A percentile compares a stretch with the other conserved stretches of the same genome.
These are phyloP conservation scores for Hydrophis major DNA, from an alignment of 2,797 vertebrate genomes.

Conservation along the genomic window DNA sequence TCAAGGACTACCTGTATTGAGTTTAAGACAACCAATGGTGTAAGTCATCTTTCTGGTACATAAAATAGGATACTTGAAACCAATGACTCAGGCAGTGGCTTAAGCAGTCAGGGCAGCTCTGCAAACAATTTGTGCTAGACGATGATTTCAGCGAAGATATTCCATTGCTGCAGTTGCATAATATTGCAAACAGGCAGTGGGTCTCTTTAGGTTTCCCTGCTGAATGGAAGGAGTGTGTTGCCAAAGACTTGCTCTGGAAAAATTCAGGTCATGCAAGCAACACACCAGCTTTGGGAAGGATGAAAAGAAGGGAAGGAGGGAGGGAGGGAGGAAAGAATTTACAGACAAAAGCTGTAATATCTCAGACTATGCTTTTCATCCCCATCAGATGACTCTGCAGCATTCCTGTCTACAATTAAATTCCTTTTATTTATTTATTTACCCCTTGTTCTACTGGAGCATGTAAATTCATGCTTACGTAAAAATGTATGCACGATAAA, in stretches of 20 bases:
- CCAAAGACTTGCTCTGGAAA: background rate
- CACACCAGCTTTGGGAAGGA: background rate
- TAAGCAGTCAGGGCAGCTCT: background rate
- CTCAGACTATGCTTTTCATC: background rate
- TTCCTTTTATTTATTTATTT: background rate
- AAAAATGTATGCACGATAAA: background rate
- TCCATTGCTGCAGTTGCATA: background rate
- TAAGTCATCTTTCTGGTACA: background rate
- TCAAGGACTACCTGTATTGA: background rate
- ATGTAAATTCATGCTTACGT: background rate
- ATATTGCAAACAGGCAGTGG: background rate
- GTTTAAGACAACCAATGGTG: too few relatives aligned
- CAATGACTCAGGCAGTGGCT: background rate
- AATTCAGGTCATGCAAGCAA: constrained; percentile 1
- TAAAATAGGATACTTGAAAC: background rate
- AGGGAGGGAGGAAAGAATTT: background rate
- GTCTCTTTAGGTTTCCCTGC: background rate
- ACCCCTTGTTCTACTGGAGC: background rate
- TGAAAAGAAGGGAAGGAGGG: background rate
- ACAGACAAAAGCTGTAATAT: background rate
- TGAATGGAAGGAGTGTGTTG: constrained; percentile 1
- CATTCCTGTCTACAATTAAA: background rate
- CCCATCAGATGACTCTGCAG: background rate
- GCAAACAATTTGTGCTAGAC: background rate
- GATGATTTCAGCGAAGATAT: background rate